Evolutionary conservation across 2,113 vertebrate species (phyloP), one percentile per base, ranked within the genome.

Genomic region (Herpailurus yagouaroundi): DNA sequence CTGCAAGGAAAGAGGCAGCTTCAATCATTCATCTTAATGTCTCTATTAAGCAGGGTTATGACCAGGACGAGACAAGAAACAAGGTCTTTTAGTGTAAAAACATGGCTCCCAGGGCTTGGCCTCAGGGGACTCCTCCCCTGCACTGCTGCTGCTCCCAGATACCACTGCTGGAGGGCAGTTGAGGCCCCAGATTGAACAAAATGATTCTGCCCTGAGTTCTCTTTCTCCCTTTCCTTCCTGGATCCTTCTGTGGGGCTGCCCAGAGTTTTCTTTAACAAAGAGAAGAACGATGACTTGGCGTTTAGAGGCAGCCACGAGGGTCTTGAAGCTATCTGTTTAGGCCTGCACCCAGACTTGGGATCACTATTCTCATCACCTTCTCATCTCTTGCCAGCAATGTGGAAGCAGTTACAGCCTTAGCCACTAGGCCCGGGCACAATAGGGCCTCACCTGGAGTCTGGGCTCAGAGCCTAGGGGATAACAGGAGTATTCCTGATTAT

Each of bases 21-120:
- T 93, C 97, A 97, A 97, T 98, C 97, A 97, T 97, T 98, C 97
- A 98, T 98, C 97, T 98, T 98, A 98, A 98, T 97, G 97, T 98
- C 96, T 98, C 97, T 98, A 98, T 98, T 98, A 98, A 97, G 94
- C 95, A 97, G 94, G 97, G 97, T 98, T 98, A 98, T 98, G 97
- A 97, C 98, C 98, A 97, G 97, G 95, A 98, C 0, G 69, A 97
- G 97, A 97, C 97, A 94, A 97, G 96, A 97, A 98, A 98, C 98
- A 98, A 98, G 97, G 97, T 98, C 97, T 98, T 98, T 98, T 95
- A 98, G 97, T 97, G 92, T 97, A 94, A 97, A 98, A 98, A 97
- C 97, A 98, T 41, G 21, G 97, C 91, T 97, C 68, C 93, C 38
- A 79, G 77, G 97, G 88, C 95, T 97, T 57, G 45, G 97, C 85